These are phyloP conservation scores for Papilio gigon DNA, from an alignment of 2,888 invertebrate species.

Conservation along the genomic window DNA sequence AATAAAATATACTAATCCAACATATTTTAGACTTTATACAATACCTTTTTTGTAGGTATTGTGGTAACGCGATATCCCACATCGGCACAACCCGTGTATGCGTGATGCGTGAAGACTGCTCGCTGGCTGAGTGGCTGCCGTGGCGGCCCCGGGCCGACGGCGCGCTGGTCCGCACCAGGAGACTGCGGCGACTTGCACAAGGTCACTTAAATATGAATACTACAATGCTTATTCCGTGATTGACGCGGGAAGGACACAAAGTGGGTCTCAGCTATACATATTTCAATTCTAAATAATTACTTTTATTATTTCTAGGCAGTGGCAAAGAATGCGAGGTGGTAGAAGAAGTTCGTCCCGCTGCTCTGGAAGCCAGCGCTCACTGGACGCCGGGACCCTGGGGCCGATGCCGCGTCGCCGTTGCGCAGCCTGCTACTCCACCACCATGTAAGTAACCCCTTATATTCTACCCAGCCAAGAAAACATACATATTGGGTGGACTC, in stretches of 20 bases:
- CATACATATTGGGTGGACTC: no score
- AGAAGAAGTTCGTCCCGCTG: slow-evolving; percentile 72
- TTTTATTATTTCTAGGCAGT: slow-evolving; percentile 57
- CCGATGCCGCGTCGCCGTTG: slow-evolving; percentile 72
- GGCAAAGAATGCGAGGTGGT: slow-evolving; percentile 77
- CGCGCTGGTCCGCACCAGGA: slow-evolving; percentile 72
- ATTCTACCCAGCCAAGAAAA: not conserved
- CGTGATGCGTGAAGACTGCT: slow-evolving; percentile 80
- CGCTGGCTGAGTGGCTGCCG: slow-evolving; percentile 82
- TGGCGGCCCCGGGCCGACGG: slow-evolving; percentile 82
- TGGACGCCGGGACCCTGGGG: slow-evolving; percentile 82
- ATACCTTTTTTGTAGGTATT: slow-evolving; percentile 57
- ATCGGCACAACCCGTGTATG: slow-evolving; percentile 76
- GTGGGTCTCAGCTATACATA: not conserved
- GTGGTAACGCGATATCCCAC: slow-evolving; percentile 58
- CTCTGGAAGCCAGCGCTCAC: slow-evolving; percentile 77
- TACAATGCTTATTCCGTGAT: not conserved
- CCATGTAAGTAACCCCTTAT: slow-evolving; percentile 48
- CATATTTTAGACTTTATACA: not conserved
- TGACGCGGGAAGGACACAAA: not conserved
- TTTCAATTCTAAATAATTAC: not conserved
- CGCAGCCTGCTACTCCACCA: slow-evolving; percentile 58
- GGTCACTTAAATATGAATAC: slow-evolving; percentile 53
- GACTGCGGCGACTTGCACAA: slow-evolving; percentile 70
- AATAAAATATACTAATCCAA: not conserved